Conservation (phyloP, 2,113 vertebrate species). For the Orthonyx spaldingii region DNA sequence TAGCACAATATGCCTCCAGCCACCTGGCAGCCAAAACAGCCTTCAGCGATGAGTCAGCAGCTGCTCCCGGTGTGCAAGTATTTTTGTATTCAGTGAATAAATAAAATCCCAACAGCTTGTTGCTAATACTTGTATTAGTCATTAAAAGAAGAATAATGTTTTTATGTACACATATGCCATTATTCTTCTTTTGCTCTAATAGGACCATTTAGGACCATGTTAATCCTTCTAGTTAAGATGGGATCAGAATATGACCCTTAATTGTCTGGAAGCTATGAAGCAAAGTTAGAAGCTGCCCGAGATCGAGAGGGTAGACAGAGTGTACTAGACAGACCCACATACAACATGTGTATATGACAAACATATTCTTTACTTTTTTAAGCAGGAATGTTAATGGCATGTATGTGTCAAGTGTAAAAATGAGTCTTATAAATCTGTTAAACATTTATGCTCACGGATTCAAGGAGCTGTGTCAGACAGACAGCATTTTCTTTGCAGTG, state of each 20-base stretch:
- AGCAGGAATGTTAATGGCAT: neutral
- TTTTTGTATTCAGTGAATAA: constrained; percentile 47
- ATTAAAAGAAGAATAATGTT: constrained; percentile 10
- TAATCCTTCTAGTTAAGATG: neutral
- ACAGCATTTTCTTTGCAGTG: neutral
- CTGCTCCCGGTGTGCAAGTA: constrained; percentile 6
- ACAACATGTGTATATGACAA: neutral
- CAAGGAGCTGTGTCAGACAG: neutral
- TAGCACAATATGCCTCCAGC: constrained; percentile 46
- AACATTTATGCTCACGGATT: neutral
- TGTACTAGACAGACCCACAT: neutral
- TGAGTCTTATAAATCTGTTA: neutral
- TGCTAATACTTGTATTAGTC: constrained; percentile 18
- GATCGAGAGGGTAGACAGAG: neutral
- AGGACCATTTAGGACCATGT: neutral
- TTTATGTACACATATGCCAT: neutral
- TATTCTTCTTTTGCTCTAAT: neutral
- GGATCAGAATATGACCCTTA: neutral
- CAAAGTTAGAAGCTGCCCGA: neutral
- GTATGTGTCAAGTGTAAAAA: neutral
- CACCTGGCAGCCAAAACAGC: constrained; percentile 50
- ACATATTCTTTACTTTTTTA: neutral
- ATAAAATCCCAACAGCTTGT: constrained; percentile 19
- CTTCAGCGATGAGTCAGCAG: constrained; percentile 49
- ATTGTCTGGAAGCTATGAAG: neutral